These are phyloP conservation scores for Micrastur ruficollis DNA, from an alignment of 2,797 vertebrate species.

Conservation along the genomic window DNA sequence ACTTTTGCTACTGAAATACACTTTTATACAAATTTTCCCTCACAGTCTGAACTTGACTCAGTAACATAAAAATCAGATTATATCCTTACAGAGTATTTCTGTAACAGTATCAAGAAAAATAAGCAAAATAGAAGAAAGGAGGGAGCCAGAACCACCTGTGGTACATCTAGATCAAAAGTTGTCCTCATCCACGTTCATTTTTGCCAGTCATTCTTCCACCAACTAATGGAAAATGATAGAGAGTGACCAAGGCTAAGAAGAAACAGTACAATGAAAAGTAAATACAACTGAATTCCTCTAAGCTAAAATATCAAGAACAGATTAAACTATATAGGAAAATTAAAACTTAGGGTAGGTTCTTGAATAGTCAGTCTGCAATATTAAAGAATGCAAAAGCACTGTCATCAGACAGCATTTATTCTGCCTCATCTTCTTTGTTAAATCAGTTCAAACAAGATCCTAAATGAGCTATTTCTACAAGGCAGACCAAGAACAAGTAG, in stretches of 20 bases:
- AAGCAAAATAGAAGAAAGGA: not conserved
- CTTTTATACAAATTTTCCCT: not conserved
- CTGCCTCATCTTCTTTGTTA: not conserved
- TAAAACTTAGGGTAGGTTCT: not conserved
- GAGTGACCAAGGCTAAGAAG: not conserved
- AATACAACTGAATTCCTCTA: not conserved
- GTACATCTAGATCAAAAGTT: not conserved
- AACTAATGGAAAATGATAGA: not conserved
- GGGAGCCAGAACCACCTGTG: not conserved
- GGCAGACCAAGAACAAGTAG: not conserved
- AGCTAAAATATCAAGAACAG: not conserved
- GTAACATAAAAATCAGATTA: not conserved
- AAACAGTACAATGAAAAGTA: not conserved
- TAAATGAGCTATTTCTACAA: not conserved
- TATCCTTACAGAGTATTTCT: not conserved
- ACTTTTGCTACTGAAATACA: not conserved
- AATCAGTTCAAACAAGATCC: not conserved
- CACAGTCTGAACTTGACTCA: not conserved
- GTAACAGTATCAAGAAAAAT: not conserved
- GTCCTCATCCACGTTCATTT: not conserved
- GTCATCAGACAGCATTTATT: not conserved
- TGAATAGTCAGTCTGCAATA: not conserved
- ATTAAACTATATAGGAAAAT: not conserved
- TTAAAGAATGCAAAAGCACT: not conserved
- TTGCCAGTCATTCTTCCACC: not conserved